phyloP scores from a whole-genome alignment of 2,797 vertebrate genomes.

The Emydoidea blandingii region DNA sequence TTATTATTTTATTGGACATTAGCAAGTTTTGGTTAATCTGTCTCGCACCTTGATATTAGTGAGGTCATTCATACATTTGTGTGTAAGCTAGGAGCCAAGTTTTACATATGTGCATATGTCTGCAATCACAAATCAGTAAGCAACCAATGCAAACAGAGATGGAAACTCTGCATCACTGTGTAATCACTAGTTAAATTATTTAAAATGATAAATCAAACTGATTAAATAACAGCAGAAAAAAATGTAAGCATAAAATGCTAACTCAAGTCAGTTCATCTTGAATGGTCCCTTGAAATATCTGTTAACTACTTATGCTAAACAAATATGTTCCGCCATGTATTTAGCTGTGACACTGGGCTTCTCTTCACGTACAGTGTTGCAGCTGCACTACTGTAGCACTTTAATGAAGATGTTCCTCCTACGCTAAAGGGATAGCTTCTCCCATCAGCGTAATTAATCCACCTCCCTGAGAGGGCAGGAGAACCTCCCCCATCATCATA shows the following conservation, averaged over 20 bases:
- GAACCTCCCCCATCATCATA: no score
- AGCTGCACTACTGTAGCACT: no score
- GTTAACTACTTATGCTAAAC: no score
- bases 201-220: not conserved
- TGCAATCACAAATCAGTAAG: not conserved
- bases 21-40: not conserved
- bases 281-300: no score
- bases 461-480: no score
- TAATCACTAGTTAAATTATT: not conserved
- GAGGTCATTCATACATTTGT: not conserved
- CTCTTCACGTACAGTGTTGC: no score
- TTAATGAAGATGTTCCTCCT: no score
- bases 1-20: not conserved
- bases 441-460: no score
- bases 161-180: not conserved
- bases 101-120: rapidly evolving
- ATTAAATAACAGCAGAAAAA: constrained; percentile 13
- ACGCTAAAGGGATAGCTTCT: no score
- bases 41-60: not conserved
- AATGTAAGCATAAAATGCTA: not conserved
- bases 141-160: not conserved
- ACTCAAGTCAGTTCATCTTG: not conserved
- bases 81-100: not conserved
- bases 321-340: no score
- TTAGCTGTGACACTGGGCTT: no score